Evolutionary conservation across 2,797 vertebrate genomes (phyloP).

Genomic region (Pangasius sanitwongsei): DNA sequence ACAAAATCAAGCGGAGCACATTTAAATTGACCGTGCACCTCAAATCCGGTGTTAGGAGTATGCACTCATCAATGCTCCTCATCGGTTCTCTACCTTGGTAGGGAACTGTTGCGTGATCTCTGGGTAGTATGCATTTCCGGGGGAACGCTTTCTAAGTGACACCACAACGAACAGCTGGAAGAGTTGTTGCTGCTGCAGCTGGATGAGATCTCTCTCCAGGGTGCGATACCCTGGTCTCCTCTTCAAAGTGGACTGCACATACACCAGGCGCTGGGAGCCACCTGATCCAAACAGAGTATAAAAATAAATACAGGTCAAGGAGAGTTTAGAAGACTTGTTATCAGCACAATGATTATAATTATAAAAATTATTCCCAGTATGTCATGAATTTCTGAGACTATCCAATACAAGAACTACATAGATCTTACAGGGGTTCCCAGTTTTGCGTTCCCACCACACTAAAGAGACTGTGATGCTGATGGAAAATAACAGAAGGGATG

Average conservation of each 20-base stretch:
- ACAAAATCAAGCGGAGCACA: slow-evolving; percentile 23
- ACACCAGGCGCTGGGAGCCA: slow-evolving; percentile 77
- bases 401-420: not conserved
- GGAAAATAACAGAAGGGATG: not conserved
- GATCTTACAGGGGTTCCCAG: not conserved
- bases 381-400: not conserved
- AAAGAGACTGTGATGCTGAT: not conserved
- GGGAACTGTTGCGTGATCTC: slow-evolving; percentile 96
- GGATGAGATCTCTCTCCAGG: slow-evolving; percentile 91
- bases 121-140: slow-evolving; percentile 81
- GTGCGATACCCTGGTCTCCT: slow-evolving; percentile 90
- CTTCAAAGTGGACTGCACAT: slow-evolving; percentile 82
- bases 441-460: not conserved
- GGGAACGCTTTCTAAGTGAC: slow-evolving; percentile 85
- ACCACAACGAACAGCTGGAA: slow-evolving; percentile 98
- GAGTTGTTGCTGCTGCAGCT: slow-evolving; percentile 92
- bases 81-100: slow-evolving; percentile 78
- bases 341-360: not conserved
- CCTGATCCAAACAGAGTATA: slow-evolving; percentile 29
- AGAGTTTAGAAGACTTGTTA: not conserved
- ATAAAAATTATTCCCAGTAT: not conserved
- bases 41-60: not conserved
- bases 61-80: not conserved
- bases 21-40: too few species aligned
- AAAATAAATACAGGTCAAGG: not conserved